phyloP scores from a whole-genome alignment of 2,888 invertebrate species.

The Acronicta aceris region DNA sequence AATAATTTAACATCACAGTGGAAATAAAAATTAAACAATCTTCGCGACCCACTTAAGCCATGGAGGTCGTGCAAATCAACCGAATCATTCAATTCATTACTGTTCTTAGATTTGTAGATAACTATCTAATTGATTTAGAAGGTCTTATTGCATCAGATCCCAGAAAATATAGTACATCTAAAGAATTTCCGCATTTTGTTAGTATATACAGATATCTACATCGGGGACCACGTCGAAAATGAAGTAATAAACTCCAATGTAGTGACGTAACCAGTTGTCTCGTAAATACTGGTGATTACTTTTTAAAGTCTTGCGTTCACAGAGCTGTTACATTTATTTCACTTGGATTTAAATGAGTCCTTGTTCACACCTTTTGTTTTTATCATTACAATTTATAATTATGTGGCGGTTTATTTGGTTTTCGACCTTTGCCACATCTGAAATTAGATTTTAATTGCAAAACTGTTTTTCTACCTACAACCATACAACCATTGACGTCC shows the following conservation, averaged over 20 bases:
- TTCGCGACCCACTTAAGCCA: constrained; percentile 48
- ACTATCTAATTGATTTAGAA: constrained; percentile 36
- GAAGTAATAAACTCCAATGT: constrained; percentile 22
- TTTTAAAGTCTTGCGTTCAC: constrained; percentile 23
- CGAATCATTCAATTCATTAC: constrained; percentile 51
- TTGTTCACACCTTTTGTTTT: constrained; percentile 45
- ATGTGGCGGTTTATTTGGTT: constrained; percentile 16
- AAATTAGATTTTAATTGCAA: constrained; percentile 24
- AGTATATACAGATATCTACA: constrained; percentile 6
- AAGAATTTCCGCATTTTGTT: constrained; percentile 20
- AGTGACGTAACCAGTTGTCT: constrained; percentile 35
- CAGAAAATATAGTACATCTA: constrained; percentile 9
- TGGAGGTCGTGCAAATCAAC: constrained; percentile 55
- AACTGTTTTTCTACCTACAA: constrained; percentile 35
- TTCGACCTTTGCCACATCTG: constrained; percentile 22
- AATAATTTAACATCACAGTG: constrained; percentile 10
- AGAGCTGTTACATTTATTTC: constrained; percentile 41
- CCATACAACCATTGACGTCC: constrained; percentile 42
- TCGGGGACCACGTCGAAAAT: constrained; percentile 17
- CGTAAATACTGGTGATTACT: constrained; percentile 14
- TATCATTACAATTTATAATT: constrained; percentile 12
- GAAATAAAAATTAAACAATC: constrained; percentile 30
- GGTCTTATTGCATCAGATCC: constrained; percentile 23
- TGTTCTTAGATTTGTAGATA: constrained; percentile 33
- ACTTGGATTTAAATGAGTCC: constrained; percentile 39